Conservation (phyloP, 2,888 invertebrate genomes). For the Andrena hattorfiana region DNA sequence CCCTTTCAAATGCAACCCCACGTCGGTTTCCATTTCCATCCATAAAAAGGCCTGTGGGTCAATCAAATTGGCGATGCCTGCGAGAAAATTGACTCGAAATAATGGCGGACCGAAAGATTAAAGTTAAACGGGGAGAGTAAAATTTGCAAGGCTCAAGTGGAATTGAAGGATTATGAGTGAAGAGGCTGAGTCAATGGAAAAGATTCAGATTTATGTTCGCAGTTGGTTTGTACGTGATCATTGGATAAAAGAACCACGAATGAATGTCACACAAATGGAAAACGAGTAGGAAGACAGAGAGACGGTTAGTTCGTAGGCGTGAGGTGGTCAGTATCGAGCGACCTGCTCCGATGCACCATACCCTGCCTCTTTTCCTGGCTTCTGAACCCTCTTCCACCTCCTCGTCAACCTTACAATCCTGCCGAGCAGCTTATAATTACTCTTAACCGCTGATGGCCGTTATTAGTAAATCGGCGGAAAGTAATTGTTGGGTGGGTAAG, state of each 20-base stretch:
- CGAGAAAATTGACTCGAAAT: constrained; percentile 1
- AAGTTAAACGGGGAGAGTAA: no score
- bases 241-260: no score
- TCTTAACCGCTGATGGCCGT: constrained; percentile 50
- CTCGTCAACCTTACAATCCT: constrained; percentile 41
- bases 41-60: constrained; percentile 9
- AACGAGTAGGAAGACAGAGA: constrained; percentile 31
- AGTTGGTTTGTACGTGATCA: no score
- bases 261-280: not conserved
- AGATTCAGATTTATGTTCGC: no score
- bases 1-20: constrained; percentile 41
- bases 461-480: constrained; percentile 44
- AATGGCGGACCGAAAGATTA: no score
- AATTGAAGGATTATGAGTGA: no score
- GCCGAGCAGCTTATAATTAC: constrained; percentile 60
- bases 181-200: no score
- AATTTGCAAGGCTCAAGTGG: no score
- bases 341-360: constrained; percentile 61
- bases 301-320: constrained; percentile 58
- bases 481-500: constrained; percentile 34
- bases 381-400: constrained; percentile 43
- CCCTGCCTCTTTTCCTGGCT: constrained; percentile 53
- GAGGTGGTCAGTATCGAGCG: constrained; percentile 72
- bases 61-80: not conserved
- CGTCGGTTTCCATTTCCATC: constrained; percentile 21